Conservation (phyloP, 2,888 invertebrate species). For the Platerodrilus igneus region DNA sequence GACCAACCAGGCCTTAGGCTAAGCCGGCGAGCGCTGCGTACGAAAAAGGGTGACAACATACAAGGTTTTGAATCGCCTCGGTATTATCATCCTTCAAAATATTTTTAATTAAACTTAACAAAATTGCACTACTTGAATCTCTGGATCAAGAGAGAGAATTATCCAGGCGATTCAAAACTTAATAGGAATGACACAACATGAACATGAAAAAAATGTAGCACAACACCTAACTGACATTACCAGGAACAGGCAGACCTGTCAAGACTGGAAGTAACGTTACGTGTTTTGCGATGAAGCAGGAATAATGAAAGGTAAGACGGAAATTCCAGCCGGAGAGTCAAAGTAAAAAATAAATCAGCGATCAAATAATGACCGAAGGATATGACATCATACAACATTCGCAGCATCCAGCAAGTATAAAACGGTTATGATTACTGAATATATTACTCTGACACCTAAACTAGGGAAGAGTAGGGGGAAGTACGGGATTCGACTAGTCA, state of each 20-base stretch:
- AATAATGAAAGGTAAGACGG: slow-evolving; percentile 17
- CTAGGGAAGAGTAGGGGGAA: slow-evolving; percentile 35
- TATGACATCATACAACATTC: slow-evolving; percentile 39
- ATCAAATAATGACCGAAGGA: slow-evolving; percentile 26
- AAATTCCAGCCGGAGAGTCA: slow-evolving; percentile 24
- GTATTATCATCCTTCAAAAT: not conserved
- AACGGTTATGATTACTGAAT: slow-evolving; percentile 38
- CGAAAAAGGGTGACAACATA: slow-evolving; percentile 29
- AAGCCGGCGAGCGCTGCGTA: slow-evolving; percentile 40
- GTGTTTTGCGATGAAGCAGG: slow-evolving; percentile 18
- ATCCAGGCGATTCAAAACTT: slow-evolving; percentile 26
- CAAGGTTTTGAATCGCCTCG: slow-evolving; percentile 13
- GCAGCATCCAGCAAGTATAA: slow-evolving; percentile 42
- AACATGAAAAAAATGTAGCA: slow-evolving; percentile 41
- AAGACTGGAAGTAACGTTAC: slow-evolving; percentile 36
- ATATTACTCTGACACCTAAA: slow-evolving; percentile 42
- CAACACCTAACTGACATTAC: slow-evolving; percentile 29
- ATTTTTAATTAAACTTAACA: slow-evolving; percentile 3
- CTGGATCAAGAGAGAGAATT: not conserved
- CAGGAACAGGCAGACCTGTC: slow-evolving; percentile 25
- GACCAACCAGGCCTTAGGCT: slow-evolving; percentile 33
- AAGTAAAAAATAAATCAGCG: slow-evolving; percentile 31
- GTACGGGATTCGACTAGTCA: slow-evolving; percentile 21
- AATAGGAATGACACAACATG: slow-evolving; percentile 34
- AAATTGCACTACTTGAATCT: no score